phyloP scores from a whole-genome alignment of 2,113 vertebrate species.

The Naja naja region DNA sequence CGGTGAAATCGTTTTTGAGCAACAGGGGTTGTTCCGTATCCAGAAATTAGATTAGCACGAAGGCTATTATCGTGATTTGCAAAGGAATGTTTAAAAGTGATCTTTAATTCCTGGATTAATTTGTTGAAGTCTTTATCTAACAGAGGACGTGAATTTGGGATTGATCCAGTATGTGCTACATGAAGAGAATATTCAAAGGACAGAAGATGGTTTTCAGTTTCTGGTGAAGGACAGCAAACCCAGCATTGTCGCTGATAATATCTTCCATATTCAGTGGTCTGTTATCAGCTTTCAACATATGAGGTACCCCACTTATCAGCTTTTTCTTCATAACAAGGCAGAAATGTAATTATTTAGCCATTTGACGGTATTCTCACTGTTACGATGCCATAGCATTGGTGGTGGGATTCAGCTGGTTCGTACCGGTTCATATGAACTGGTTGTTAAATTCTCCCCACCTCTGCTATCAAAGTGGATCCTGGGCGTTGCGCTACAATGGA shows the following conservation, averaged over 20 bases:
- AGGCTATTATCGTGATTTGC: background rate
- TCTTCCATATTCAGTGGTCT: slow-evolving; percentile 97
- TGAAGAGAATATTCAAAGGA: slow-evolving; percentile 78
- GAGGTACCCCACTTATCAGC: slow-evolving; percentile 70
- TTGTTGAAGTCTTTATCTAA: slow-evolving; percentile 4
- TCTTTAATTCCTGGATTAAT: background rate
- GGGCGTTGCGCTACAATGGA: no score
- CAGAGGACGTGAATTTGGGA: slow-evolving; percentile 92
- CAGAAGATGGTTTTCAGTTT: slow-evolving; percentile 90
- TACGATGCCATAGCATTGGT: background rate
- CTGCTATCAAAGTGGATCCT: no score
- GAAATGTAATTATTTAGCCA: no score
- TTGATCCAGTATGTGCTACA: slow-evolving; percentile 85
- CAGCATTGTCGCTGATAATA: slow-evolving; percentile 83
- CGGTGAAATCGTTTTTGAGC: background rate
- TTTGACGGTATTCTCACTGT: background rate
- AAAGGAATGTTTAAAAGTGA: accelerated
- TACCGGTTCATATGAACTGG: accelerated
- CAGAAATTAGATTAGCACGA: background rate
- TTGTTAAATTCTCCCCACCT: no score
- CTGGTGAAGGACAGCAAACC: slow-evolving; percentile 93
- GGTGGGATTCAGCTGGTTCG: no score
- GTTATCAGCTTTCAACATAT: slow-evolving; percentile 87
- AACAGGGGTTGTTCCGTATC: background rate
- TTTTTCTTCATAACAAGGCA: background rate